Percentiles rank a stretch among this genome's conserved stretches.
Evolutionary conservation across 1,140 invertebrate species (phyloP).

Genomic region (Brachionus calyciflorus): DNA sequence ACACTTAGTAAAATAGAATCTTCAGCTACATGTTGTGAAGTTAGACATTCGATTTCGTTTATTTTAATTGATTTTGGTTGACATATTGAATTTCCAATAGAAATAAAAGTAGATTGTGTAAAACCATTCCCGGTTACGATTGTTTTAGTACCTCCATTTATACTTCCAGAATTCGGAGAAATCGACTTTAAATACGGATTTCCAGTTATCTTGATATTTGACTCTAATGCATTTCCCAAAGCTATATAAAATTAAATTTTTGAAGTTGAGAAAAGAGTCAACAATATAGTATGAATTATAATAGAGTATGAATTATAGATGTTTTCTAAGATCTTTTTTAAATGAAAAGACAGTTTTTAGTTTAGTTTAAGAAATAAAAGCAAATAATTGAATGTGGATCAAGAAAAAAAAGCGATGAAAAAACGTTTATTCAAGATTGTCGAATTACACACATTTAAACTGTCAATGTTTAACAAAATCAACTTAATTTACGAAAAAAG

Average conservation of each 20-base stretch:
- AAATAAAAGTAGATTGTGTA: background rate
- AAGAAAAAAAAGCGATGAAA: too few species aligned
- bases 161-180: background rate
- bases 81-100: background rate
- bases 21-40: background rate
- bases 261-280: too few species aligned
- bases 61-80: background rate
- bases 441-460: too few species aligned
- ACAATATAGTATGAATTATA: too few species aligned
- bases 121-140: conserved; percentile 53
- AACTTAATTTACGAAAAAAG: too few species aligned
- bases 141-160: conserved; percentile 52
- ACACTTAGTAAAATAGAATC: background rate
- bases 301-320: too few species aligned
- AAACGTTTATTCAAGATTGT: too few species aligned
- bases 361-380: too few species aligned
- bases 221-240: background rate
- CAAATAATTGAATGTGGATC: too few species aligned
- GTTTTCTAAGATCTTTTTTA: too few species aligned
- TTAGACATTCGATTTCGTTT: background rate
- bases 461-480: too few species aligned
- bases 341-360: too few species aligned
- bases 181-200: conserved; percentile 4
- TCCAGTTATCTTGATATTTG: background rate
- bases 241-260: background rate